Conservation (phyloP, 2,888 invertebrate genomes). For the Ormyrus nitidulus region DNA sequence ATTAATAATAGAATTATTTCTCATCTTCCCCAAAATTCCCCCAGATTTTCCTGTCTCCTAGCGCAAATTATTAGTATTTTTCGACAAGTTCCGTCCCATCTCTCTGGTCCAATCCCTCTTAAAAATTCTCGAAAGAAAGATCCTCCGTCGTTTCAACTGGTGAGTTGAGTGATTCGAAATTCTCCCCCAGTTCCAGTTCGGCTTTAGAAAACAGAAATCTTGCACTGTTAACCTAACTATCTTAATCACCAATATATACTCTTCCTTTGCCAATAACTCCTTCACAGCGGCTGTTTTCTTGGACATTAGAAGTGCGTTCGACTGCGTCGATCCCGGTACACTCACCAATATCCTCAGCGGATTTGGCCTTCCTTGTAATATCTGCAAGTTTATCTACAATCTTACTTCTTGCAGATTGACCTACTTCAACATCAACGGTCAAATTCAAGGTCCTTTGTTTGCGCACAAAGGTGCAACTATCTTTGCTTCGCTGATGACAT, state of each 20-base stretch:
- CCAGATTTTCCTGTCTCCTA: background rate
- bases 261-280: background rate
- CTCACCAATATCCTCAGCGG: background rate
- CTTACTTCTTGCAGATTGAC: background rate
- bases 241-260: background rate
- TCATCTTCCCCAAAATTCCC: background rate
- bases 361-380: background rate
- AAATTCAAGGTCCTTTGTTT: background rate
- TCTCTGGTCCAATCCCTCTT: background rate
- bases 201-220: background rate
- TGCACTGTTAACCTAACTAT: background rate
- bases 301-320: background rate
- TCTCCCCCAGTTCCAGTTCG: background rate
- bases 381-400: conserved; percentile 5
- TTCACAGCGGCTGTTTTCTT: background rate
- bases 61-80: background rate
- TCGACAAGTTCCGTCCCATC: background rate
- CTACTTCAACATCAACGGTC: background rate
- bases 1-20: background rate
- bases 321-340: background rate
- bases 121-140: background rate
- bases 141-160: background rate
- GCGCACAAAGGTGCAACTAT: background rate
- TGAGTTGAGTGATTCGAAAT: background rate
- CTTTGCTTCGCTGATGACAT: conserved; percentile 3